Base-by-base conservation (phyloP, 2,797 vertebrate species). In the Neostethus bicornis region DNA sequence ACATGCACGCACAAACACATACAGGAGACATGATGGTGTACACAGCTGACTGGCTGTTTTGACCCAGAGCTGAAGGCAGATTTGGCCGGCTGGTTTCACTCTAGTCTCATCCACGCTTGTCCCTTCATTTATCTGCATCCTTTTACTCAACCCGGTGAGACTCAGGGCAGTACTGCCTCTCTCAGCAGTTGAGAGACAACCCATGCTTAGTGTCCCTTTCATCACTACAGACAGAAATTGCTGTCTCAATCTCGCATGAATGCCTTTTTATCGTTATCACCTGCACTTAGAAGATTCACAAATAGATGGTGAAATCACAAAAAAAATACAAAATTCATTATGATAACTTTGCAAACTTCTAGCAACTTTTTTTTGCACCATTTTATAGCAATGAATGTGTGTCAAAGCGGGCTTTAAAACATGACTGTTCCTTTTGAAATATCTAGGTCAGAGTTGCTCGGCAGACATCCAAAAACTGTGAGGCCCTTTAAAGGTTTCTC, bases 171-270 rank as follows among this genome's bases (percentile, higher is more conserved):
- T 57, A 51, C 42, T 14, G 61, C 67, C 74, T 79, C 80, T 85
- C 73, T 82, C 61, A 61, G 66, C 25, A 46, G 45, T 42, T 51
- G 58, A 85, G 56, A 84, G 79, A 85, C 83, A 81, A 83, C 81
- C 82, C 75, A 70, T 79, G 80, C 79, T 89, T 77, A 77, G 77
- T 60, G 76, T 88, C 81, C n/a, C 70, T 68, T 79, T 77, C 66
- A 57, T 57, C 72, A 78, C 66, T 32, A 65, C 61, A 61, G 64
- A 63, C 61, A 70, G 64, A 83, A 75, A 77, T 57, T 66, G 19
- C 67, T 42, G 66, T 68, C 69, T 84, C 63, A 38, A 53, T 76
- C 66, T 75, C 74, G 70, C 79, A 74, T 73, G 69, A 64, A 65
- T 83, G 75, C 45, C 51, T 56, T 57, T 80, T 76, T 53, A 74